Evolutionary conservation across 2,797 vertebrate species (phyloP).

Genomic region (Delichon dasypus): DNA sequence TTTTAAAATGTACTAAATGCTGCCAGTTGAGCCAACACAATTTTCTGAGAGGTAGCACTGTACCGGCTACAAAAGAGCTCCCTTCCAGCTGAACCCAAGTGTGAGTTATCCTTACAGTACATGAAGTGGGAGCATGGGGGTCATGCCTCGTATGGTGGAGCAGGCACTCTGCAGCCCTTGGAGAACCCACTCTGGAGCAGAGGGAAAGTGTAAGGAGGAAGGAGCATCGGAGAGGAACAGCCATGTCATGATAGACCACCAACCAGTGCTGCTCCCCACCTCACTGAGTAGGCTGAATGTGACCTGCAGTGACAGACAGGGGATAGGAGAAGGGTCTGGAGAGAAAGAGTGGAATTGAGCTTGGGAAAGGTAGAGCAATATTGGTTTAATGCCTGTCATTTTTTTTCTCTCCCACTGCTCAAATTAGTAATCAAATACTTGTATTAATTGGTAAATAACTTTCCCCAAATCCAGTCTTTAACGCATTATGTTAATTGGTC

Average conservation of each 20-base stretch:
- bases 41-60: not conserved
- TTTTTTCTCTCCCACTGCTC: not conserved
- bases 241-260: too few species aligned
- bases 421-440: not conserved
- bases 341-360: accelerated
- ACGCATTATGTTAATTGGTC: not conserved
- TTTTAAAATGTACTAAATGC: not conserved
- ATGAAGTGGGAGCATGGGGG: not conserved
- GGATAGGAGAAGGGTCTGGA: not conserved
- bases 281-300: not conserved
- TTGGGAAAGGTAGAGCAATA: not conserved
- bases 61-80: not conserved
- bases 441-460: not conserved
- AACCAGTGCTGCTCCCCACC: not conserved
- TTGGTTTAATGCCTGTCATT: not conserved
- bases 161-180: not conserved
- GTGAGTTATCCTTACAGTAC: not conserved
- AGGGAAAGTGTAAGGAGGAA: not conserved
- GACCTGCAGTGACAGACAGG: not conserved
- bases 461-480: not conserved
- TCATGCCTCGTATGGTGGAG: accelerated
- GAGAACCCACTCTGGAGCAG: not conserved
- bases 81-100: too few species aligned
- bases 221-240: not conserved
- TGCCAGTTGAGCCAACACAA: not conserved